Evolutionary conservation across 2,888 invertebrate species (phyloP), one percentile per base, ranked within the genome.

Genomic region (Sphaerophoria rueppellii): DNA sequence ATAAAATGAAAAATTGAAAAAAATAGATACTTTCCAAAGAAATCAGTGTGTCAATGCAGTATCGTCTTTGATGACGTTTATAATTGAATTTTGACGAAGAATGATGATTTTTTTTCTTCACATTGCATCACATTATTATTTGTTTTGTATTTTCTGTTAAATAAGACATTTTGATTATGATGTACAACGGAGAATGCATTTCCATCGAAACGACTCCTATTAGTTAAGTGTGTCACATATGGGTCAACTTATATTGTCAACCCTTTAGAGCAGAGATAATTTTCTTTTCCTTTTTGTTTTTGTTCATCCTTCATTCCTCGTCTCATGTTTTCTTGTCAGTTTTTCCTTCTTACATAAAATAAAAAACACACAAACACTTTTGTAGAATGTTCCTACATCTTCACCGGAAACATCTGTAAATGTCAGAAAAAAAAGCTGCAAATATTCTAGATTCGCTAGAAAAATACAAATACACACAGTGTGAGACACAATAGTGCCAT

Each of bases 381-480:
- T 34, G 52, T 58, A 34, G 11, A 2, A n/a, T 37, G 34, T 58
- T n/a, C n/a, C n/a, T n/a, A 46, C 9, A 78, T 83, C 79, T 71
- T 14, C 71, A 79, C 79, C 83, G 83, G 83, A 83, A 83, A 67
- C 74, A 80, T 80, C 72, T 74, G 83, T 76, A 76, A 72, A 80
- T 69, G 72, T 80, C 67, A 80, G n/a, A n/a, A 24, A 24, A 24
- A 63, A 72, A 80, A 69, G 61, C 75, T 63, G 83, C 74, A 75
- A 76, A 72, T 69, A 73, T 70, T 67, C 71, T 75, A 74, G 65
- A 52, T 72, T 63, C 55, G n/a, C 54, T 43, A 14, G 48, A 34
- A 57, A 14, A 57, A 52, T 67, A 50, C 46, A 40, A 12, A 58
- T 34, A 52, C 58, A 65, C 58, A 32, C 50, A 65, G 14, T 24